Base-by-base conservation (phyloP, 2,888 invertebrate species). In the Caenorhabditis uteleia region DNA sequence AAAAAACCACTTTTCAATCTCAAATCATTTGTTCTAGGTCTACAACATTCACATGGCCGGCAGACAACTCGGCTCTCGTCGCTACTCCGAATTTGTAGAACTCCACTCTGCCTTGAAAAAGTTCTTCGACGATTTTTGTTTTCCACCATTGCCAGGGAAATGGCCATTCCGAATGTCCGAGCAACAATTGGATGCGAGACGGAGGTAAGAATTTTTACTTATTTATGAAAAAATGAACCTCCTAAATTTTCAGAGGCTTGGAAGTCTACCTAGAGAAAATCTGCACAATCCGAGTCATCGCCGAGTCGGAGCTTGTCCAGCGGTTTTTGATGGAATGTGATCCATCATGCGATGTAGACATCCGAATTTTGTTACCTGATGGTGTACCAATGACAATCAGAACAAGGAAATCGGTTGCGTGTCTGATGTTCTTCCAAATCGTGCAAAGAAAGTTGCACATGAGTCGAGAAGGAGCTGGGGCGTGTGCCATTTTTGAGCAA, bases 1-100 rank as follows among this genome's bases (percentile, higher is more conserved):
- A n/a, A n/a, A n/a, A n/a, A n/a, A 12, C 31, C 31, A 12, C 8
- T 31, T 31, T 31, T 14, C 10, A 12, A 31, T 14, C 31, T 12
- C 31, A 31, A n/a, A n/a, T n/a, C n/a, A 10, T 26, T 26, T 57
- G 54, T 68, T 78, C 18, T 68, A 86, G 86, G 88, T 88, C 4
- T 98, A 92, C 86, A 97, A 97, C 84, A 95, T 98, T 68, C 95
- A 98, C 85, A 97, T 98, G 95, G 97, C 98, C 6, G 97, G 97
- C 0, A 87, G 97, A 31, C 97, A 97, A 84, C 87, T 98, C 50
- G 98, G 98, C 86, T 95, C 95, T 46, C 88, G 97, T 47, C 88
- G 98, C 34, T 98, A 97, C 85, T 88, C 94, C 62, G 98, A 98
- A 86, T 98, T 97, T 85, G 89, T 93, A 8, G 73, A 73, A 38